Base-by-base conservation (phyloP, 2,888 invertebrate species). In the Ditula angustiorana region DNA sequence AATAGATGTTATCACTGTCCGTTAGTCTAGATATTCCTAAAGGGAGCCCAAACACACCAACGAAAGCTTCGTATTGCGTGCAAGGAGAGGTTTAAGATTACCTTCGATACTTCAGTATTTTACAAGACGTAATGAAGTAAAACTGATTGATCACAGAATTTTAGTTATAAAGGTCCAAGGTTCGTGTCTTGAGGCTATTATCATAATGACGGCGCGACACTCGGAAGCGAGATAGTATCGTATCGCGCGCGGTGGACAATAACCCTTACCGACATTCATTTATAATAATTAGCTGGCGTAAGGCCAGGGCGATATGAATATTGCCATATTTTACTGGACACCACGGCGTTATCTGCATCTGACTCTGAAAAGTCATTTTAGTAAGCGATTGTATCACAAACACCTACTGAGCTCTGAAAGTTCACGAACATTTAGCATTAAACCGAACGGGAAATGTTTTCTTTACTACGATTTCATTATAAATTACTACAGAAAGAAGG, bases 171-270 rank as follows among this genome's bases (percentile, higher is more conserved):
- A 64, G 53, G 64, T 59, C 59, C 63, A 35, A 16, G 83, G 81
- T 90, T 90, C 91, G 88, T 91, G 91, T 86, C 85, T 81, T 77
- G 78, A 76, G 74, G 82, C 87, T 82, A 90, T 91, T 90, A 91
- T 88, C 87, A 86, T 89, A 88, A 89, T 83, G 81, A 80, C 78
- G 75, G 82, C 85, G 88, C 91, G 90, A 89, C 91, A 87, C 79
- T 86, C 85, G 88, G 88, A 87, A 88, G 71, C 80, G 57, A 85
- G 91, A 91, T 91, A 89, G 79, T 80, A 91, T 91, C 91, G 79
- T 80, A 88, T 90, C 87, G 90, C 88, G 87, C 83, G 83, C 87
- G 82, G 80, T 91, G 91, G 91, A 90, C 90, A 89, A 90, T 90
- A 88, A 90, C 90, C 86, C 88, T 87, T 82, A 86, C 79, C 74